These are phyloP conservation scores for Hydrotaea diabolus DNA, from an alignment of 2,888 invertebrate genomes.

Conservation along the genomic window DNA sequence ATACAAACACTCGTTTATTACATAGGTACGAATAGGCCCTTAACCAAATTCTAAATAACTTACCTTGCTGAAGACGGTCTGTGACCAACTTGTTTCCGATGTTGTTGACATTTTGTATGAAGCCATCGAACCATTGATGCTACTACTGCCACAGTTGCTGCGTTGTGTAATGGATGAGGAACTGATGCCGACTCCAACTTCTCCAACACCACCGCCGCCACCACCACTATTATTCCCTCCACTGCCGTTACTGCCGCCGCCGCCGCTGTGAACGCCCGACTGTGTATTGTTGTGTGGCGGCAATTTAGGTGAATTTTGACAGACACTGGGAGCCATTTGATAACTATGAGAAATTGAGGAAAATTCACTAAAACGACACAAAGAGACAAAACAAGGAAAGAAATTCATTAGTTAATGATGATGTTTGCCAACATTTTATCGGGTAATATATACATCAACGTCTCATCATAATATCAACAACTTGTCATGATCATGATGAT, in stretches of 20 bases:
- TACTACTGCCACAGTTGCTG: slow-evolving; percentile 75
- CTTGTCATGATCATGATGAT: not conserved
- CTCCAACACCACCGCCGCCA: slow-evolving; percentile 62
- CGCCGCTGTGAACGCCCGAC: slow-evolving; percentile 69
- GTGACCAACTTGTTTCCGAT: slow-evolving; percentile 79
- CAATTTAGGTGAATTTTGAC: slow-evolving; percentile 77
- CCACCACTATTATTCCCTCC: slow-evolving; percentile 44
- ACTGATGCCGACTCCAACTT: slow-evolving; percentile 61
- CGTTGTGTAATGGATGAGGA: slow-evolving; percentile 70
- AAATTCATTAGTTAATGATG: slow-evolving; percentile 39
- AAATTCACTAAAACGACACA: slow-evolving; percentile 80
- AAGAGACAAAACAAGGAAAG: slow-evolving; percentile 47
- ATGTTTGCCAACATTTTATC: not conserved
- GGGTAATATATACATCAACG: slow-evolving; percentile 1
- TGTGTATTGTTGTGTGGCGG: slow-evolving; percentile 71
- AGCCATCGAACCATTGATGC: slow-evolving; percentile 76
- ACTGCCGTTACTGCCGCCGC: slow-evolving; percentile 48
- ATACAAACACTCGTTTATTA: too few species aligned
- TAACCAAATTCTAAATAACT: slow-evolving; percentile 50
- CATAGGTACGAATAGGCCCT: too few species aligned
- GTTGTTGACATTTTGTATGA: slow-evolving; percentile 79
- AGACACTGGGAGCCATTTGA: slow-evolving; percentile 82
- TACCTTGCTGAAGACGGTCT: slow-evolving; percentile 78
- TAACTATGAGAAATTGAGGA: slow-evolving; percentile 79
- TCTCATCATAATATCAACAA: not conserved